Conservation (phyloP, 2,797 vertebrate species). For the Smutsia gigantea region DNA sequence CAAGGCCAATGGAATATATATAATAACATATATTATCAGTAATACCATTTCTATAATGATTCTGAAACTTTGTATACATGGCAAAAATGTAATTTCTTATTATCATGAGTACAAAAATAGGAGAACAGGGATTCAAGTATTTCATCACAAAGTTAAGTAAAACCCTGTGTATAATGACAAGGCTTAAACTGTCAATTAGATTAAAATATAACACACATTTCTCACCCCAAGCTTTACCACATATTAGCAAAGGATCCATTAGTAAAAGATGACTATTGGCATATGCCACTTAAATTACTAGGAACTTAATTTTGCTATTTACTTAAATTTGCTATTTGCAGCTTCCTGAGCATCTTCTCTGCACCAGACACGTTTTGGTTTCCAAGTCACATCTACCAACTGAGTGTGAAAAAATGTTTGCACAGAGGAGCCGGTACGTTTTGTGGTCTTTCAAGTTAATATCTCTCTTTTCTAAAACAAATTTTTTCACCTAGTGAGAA, state of each 20-base stretch:
- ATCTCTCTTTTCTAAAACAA: background rate
- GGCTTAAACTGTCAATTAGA: background rate
- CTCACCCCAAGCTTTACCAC: background rate
- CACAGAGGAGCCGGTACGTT: background rate
- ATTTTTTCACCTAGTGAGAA: background rate
- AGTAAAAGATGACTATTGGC: background rate
- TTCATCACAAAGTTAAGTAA: background rate
- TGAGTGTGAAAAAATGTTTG: background rate
- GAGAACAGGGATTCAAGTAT: background rate
- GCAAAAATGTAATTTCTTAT: background rate
- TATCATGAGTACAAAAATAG: background rate
- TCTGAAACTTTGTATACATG: background rate
- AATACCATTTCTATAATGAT: background rate
- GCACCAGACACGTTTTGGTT: background rate
- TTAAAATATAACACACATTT: background rate
- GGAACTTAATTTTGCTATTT: background rate
- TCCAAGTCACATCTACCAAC: background rate
- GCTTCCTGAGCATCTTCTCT: background rate
- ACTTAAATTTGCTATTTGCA: background rate
- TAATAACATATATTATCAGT: background rate
- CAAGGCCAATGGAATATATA: background rate
- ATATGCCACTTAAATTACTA: background rate
- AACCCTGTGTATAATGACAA: background rate
- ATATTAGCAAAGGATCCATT: background rate
- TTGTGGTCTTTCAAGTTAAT: background rate